Percentiles rank a stretch among this genome's conserved stretches.
Conservation (phyloP, 2,797 vertebrate species). For the Falco naumanni region DNA sequence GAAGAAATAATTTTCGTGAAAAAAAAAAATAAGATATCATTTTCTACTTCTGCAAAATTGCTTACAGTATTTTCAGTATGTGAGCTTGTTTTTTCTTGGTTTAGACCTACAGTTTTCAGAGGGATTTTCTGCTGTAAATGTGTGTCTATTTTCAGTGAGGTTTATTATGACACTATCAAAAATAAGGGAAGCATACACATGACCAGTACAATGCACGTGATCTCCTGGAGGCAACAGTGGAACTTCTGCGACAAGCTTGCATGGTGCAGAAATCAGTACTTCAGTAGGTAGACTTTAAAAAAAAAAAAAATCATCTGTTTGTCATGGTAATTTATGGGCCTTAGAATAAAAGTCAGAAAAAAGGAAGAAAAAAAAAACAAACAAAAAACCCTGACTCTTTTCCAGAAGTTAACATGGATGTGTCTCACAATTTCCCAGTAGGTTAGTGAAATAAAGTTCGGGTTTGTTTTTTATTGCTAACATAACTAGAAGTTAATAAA, state of each 20-base stretch:
- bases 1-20: background rate
- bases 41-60: background rate
- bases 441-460: background rate
- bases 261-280: background rate
- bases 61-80: background rate
- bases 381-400: background rate
- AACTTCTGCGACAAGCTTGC: background rate
- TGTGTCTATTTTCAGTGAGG: background rate
- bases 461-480: background rate
- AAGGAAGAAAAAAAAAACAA: background rate
- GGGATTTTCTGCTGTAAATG: background rate
- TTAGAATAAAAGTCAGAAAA: background rate
- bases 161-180: background rate
- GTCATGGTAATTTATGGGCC: background rate
- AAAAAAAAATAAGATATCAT: background rate
- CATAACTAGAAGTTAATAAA: background rate
- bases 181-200: background rate
- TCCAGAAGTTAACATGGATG: background rate
- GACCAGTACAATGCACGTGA: background rate
- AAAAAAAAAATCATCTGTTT: background rate
- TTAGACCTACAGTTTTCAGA: background rate
- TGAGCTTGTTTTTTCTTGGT: background rate
- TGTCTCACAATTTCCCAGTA: background rate
- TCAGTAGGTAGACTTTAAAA: background rate
- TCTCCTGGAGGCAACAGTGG: background rate